Conservation (phyloP, 2,888 invertebrate genomes). For the Noctua fimbriata region DNA sequence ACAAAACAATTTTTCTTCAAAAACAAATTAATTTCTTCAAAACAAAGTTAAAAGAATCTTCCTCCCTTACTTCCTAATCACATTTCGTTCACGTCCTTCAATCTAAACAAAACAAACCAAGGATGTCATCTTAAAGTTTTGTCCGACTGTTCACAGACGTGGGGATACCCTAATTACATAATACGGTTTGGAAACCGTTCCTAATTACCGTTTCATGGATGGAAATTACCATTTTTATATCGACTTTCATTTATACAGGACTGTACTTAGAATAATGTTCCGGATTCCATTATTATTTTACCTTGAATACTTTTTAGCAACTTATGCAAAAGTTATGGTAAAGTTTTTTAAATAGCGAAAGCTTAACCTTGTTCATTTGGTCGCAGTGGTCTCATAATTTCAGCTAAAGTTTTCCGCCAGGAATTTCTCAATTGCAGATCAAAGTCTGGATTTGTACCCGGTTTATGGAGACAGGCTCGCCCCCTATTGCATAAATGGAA, state of each 20-base stretch:
- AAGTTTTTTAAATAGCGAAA: not conserved
- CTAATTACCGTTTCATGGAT: conserved; percentile 39
- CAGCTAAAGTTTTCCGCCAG: no score
- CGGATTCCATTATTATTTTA: not conserved
- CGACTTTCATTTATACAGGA: conserved; percentile 17
- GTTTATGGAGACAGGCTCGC: not conserved
- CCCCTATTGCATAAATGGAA: not conserved
- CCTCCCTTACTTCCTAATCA: not conserved
- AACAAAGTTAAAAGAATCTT: not conserved
- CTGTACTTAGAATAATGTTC: conserved; percentile 5
- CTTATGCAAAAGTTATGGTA: not conserved
- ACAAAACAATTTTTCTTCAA: not conserved
- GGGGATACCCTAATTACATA: conserved; percentile 11
- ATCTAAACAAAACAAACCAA: conserved; percentile 24
- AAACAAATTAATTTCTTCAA: not conserved
- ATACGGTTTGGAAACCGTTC: not conserved
- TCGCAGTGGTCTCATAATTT: not conserved
- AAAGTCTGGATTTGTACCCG: not conserved
- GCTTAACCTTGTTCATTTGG: not conserved
- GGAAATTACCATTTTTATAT: conserved; percentile 43
- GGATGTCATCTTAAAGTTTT: conserved; percentile 6
- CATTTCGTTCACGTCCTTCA: conserved; percentile 29
- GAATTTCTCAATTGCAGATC: not conserved
- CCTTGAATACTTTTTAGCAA: not conserved
- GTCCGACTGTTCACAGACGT: not conserved